Conservation (phyloP, 2,888 invertebrate genomes). For the Ormyrus labotus region DNA sequence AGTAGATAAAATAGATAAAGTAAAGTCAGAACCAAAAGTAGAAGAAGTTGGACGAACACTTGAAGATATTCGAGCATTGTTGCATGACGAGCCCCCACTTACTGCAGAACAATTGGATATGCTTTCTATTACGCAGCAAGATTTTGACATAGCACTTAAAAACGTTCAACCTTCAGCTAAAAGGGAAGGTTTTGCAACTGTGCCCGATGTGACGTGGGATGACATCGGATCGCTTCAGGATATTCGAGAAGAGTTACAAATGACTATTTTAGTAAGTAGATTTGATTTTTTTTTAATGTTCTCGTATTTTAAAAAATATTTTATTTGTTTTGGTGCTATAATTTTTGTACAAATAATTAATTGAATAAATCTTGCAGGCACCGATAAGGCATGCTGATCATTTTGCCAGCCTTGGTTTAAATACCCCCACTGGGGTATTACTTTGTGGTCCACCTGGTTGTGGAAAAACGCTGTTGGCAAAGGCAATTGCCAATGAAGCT, state of each 20-base stretch:
- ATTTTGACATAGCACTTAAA: slow-evolving; percentile 87
- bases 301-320: not conserved
- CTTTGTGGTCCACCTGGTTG: slow-evolving; percentile 98
- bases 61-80: slow-evolving; percentile 81
- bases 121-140: slow-evolving; percentile 84
- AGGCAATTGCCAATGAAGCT: slow-evolving; percentile 98
- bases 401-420: slow-evolving; percentile 86
- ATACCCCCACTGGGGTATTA: slow-evolving; percentile 91
- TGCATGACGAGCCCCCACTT: slow-evolving; percentile 82
- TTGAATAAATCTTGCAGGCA: slow-evolving; percentile 78
- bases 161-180: slow-evolving; percentile 94
- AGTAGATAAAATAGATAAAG: not conserved
- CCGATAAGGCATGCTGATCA: slow-evolving; percentile 92
- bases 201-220: slow-evolving; percentile 97
- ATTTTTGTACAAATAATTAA: slow-evolving; percentile 24
- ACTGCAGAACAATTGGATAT: slow-evolving; percentile 80
- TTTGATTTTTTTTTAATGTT: no score
- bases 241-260: slow-evolving; percentile 91
- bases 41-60: slow-evolving; percentile 64
- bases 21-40: no score
- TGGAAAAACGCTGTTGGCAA: slow-evolving; percentile 96
- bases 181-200: slow-evolving; percentile 97
- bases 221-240: slow-evolving; percentile 94
- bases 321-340: not conserved
- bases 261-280: slow-evolving; percentile 86